Evolutionary conservation across 2,113 vertebrate species (phyloP).

Genomic region (Mormoops blainvillei): DNA sequence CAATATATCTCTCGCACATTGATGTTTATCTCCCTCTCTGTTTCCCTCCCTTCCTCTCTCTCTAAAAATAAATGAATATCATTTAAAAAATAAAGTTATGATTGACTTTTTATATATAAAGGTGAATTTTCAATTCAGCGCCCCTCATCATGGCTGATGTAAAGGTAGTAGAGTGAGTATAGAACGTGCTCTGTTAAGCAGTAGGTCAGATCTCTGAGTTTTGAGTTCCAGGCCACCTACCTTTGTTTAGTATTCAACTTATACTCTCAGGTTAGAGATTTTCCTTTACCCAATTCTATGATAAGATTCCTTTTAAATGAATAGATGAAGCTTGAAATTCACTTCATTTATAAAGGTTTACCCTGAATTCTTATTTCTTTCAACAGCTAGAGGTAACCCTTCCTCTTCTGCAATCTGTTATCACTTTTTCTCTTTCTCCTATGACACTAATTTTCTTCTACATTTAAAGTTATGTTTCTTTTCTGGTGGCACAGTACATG

Average conservation of each 20-base stretch:
- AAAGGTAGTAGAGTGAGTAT: not conserved
- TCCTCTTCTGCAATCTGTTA: not conserved
- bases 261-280: not conserved
- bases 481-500: not conserved
- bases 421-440: not conserved
- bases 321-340: not conserved
- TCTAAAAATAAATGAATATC: too few relatives aligned
- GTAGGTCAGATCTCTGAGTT: not conserved
- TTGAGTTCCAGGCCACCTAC: not conserved
- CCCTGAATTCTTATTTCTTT: not conserved
- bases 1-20: too few relatives aligned
- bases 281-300: not conserved
- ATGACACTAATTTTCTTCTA: not conserved
- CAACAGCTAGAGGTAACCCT: not conserved
- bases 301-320: not conserved
- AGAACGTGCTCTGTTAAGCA: not conserved
- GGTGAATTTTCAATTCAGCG: not conserved
- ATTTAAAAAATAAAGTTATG: too few relatives aligned
- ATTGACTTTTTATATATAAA: conserved; percentile 32
- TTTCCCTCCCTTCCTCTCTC: too few relatives aligned
- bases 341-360: not conserved
- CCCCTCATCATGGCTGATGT: not conserved
- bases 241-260: not conserved
- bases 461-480: not conserved
- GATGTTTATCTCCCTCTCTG: too few relatives aligned